These are phyloP conservation scores for Xiphophorus hellerii DNA, from an alignment of 2,113 vertebrate species.

Conservation along the genomic window DNA sequence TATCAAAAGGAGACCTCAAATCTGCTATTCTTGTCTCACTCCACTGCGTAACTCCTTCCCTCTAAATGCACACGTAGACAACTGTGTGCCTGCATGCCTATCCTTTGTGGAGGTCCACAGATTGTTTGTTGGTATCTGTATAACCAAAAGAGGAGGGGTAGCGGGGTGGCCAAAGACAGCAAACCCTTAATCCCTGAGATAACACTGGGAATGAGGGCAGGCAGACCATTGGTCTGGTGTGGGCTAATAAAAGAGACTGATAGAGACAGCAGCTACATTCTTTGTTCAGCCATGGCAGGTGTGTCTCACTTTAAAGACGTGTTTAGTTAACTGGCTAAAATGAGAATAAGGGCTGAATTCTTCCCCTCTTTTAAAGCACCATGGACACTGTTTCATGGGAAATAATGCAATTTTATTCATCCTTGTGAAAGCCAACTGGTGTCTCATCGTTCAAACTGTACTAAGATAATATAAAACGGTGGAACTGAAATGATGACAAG, in stretches of 20 bases:
- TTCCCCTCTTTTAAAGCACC: conserved; percentile 12
- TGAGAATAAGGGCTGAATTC: conserved; percentile 25
- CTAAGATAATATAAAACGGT: conserved; percentile 4
- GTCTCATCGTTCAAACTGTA: neutral
- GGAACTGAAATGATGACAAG: conserved; percentile 13
- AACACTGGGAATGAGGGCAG: conserved; percentile 67
- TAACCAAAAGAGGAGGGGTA: conserved; percentile 39
- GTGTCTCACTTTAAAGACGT: conserved; percentile 60
- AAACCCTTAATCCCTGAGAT: conserved; percentile 78
- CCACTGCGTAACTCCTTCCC: conserved; percentile 7
- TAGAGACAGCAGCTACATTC: conserved; percentile 68
- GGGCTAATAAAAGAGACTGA: conserved; percentile 75
- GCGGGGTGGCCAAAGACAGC: conserved; percentile 45
- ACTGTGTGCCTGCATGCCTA: conserved; percentile 22
- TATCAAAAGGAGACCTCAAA: conserved; percentile 28
- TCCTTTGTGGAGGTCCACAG: conserved; percentile 8
- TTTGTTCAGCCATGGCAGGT: conserved; percentile 32
- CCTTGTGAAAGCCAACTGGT: neutral
- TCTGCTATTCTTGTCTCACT: conserved; percentile 36
- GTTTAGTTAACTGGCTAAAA: conserved; percentile 64
- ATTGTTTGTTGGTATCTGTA: conserved; percentile 56
- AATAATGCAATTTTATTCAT: neutral
- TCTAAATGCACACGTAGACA: conserved; percentile 6
- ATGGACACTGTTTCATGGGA: neutral
- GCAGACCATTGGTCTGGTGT: conserved; percentile 52